Evolutionary conservation across 1,140 invertebrate species (phyloP).

Genomic region (Drosophila guanche): DNA sequence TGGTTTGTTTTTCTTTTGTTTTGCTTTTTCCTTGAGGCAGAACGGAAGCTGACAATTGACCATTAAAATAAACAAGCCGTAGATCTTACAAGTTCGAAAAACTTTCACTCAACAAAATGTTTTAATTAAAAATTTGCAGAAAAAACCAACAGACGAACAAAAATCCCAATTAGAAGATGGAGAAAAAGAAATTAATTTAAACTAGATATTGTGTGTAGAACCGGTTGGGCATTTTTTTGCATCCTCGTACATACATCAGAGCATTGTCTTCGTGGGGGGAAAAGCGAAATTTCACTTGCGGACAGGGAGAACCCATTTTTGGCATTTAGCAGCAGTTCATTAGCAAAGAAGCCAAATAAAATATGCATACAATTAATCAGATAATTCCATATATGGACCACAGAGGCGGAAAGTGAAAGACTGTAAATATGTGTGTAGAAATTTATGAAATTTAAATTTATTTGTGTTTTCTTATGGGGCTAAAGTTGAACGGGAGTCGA

Average conservation of each 20-base stretch:
- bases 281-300: slow-evolving; percentile 69
- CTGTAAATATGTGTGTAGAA: slow-evolving; percentile 23
- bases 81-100: slow-evolving; percentile 40
- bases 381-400: slow-evolving; percentile 34
- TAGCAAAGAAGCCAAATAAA: slow-evolving; percentile 33
- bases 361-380: slow-evolving; percentile 62
- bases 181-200: slow-evolving; percentile 70
- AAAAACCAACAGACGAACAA: slow-evolving; percentile 16
- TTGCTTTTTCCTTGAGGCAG: slow-evolving; percentile 7
- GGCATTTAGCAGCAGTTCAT: slow-evolving; percentile 75
- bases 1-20: slow-evolving; percentile 24
- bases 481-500: too few relatives aligned
- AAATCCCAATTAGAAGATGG: slow-evolving; percentile 52
- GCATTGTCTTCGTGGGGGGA: slow-evolving; percentile 19
- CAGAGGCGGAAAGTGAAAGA: slow-evolving; percentile 58
- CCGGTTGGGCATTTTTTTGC: slow-evolving; percentile 52
- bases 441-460: slow-evolving; percentile 11
- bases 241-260: slow-evolving; percentile 1
- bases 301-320: slow-evolving; percentile 54
- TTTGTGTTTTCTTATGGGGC: too few relatives aligned
- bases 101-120: slow-evolving; percentile 68
- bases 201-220: slow-evolving; percentile 62
- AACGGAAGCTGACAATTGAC: slow-evolving; percentile 75
- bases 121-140: slow-evolving; percentile 68
- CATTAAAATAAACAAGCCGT: slow-evolving; percentile 50